A percentile compares a stretch with the other conserved stretches of the same genome.
These are phyloP conservation scores for Ginglymostoma cirratum DNA, from an alignment of 2,113 vertebrate genomes.

Conservation along the genomic window DNA sequence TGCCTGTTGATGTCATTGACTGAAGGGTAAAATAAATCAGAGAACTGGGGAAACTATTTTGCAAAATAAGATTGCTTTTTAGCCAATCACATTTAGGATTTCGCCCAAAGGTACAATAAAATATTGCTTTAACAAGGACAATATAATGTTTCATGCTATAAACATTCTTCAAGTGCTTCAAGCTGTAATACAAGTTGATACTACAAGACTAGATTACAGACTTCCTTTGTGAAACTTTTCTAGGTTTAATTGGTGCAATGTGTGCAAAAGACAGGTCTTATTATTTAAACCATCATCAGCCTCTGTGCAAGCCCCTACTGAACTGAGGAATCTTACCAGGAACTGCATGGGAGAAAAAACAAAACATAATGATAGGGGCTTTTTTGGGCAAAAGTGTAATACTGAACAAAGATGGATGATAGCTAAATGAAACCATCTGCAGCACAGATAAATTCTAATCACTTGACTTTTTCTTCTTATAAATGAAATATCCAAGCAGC, in stretches of 20 bases:
- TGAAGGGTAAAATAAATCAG: conserved; percentile 31
- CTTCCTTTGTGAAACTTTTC: conserved; percentile 32
- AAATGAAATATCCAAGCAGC: conserved; percentile 1
- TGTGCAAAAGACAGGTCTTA: conserved; percentile 36
- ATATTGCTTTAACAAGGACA: conserved; percentile 35
- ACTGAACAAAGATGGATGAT: conserved; percentile 19
- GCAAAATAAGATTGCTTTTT: conserved; percentile 27
- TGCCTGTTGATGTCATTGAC: conserved; percentile 33
- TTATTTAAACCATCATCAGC: conserved; percentile 36
- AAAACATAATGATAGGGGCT: not conserved
- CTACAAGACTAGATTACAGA: conserved; percentile 35
- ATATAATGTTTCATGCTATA: conserved; percentile 36
- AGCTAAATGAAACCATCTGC: conserved; percentile 31
- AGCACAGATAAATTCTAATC: conserved; percentile 1
- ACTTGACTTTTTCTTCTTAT: not conserved
- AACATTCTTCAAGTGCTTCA: conserved; percentile 36
- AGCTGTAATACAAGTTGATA: conserved; percentile 37
- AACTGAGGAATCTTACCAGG: conserved; percentile 23
- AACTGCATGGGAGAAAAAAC: conserved; percentile 4
- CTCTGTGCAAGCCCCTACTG: conserved; percentile 13
- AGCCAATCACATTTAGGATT: conserved; percentile 31
- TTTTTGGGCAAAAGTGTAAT: not conserved
- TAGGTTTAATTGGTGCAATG: conserved; percentile 36
- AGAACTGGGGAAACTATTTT: conserved; percentile 25
- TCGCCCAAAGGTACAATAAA: conserved; percentile 38